Evolutionary conservation across 1,140 invertebrate genomes (phyloP), one percentile per base, ranked within the genome.

Genomic region (Brachionus paranguensis): DNA sequence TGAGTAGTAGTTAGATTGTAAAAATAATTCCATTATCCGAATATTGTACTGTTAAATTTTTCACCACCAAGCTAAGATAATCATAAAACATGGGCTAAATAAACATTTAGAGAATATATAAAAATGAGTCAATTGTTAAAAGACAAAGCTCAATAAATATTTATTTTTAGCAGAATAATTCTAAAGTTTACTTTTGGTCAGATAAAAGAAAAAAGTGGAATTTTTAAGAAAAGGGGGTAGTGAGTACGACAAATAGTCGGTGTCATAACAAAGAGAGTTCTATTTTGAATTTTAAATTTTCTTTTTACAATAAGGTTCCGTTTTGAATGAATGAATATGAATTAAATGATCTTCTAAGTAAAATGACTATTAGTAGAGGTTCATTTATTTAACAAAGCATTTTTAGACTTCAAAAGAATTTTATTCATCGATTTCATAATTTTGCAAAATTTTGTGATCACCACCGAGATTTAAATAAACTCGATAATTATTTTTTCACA

Each of bases 31-130:
- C 14, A 72, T 72, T 72, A 43, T 72, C 68, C 68, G 10, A 72
- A 72, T 72, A 72, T 43, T 72, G 68, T 72, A 72, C 68, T 72
- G 68, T 72, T 72, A 72, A 41, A 72, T 41, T 43, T 72, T 43
- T 72, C 37, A 72, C 12, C 33, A 60, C 10, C 5, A 60, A 60
- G 17, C 20, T 60, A 60, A 60, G 53, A 60, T 60, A 24, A 60
- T 24, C 53, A 60, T 60, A 60, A 60, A 60, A 55, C 17, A 53
- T 53, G 47, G 17, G 47, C 17, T 53, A 53, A 53, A 53, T 53
- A 53, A 53, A 53, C 47, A 53, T 14, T 53, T 14, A 17, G 47
- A 20, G 17, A 6, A 8, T 17, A 20, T 60, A 60, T 60, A 60
- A 60, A 60, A 60, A 20, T 20, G 47, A 53, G 47, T 53, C 33